These are phyloP conservation scores for Semnornis frantzii DNA, from an alignment of 2,113 vertebrate genomes.

Conservation along the genomic window DNA sequence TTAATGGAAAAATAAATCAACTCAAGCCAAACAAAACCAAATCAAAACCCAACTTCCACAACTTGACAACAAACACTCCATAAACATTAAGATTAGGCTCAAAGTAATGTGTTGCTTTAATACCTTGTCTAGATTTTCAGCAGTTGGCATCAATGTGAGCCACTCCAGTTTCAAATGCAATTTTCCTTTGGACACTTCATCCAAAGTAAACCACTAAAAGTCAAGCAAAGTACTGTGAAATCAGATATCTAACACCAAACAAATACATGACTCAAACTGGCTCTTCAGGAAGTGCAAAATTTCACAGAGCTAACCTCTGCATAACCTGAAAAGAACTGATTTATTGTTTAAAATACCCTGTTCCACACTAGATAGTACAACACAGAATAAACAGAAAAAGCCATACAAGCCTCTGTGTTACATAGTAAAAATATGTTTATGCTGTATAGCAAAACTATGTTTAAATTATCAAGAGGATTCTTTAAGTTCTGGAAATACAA, in stretches of 20 bases:
- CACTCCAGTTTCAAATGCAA: slow-evolving; percentile 93
- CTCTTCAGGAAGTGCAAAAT: not conserved
- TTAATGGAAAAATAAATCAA: not conserved
- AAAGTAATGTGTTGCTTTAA: not conserved
- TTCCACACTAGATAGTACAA: not conserved
- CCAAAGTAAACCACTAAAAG: slow-evolving; percentile 90
- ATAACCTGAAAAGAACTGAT: not conserved
- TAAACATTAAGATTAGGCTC: not conserved
- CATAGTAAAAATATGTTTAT: not conserved
- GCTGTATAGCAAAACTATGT: not conserved
- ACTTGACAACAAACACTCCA: not conserved
- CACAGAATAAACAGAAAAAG: not conserved
- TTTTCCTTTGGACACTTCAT: slow-evolving; percentile 87
- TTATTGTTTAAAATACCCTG: not conserved
- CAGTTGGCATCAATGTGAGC: slow-evolving; percentile 83
- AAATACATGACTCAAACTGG: not conserved
- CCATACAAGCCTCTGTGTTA: fast-evolving
- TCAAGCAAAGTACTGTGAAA: slow-evolving; percentile 13
- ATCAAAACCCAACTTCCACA: not conserved
- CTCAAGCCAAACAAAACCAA: not conserved
- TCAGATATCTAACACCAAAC: not conserved
- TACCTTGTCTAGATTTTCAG: slow-evolving; percentile 90
- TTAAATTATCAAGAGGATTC: not conserved
- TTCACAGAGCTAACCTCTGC: not conserved
- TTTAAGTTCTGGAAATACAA: not conserved